A percentile compares a stretch with the other conserved stretches of the same genome.
phyloP scores from a whole-genome alignment of 2,888 invertebrate genomes.

The Conchocele bisecta region DNA sequence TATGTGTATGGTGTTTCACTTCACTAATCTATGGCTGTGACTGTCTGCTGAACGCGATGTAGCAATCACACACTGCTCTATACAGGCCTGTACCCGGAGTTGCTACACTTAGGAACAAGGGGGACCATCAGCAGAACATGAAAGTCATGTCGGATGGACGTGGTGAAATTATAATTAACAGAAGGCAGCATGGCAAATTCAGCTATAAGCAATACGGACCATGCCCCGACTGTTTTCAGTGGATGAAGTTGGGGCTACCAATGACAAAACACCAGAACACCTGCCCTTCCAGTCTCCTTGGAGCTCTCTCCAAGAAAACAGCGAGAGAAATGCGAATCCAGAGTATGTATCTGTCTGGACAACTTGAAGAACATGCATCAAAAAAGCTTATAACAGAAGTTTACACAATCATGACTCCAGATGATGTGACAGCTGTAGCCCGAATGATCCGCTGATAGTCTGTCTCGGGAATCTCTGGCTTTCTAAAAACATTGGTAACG shows the following conservation, averaged over 20 bases:
- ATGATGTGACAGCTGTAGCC: not conserved
- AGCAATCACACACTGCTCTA: no score
- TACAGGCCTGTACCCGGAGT: no score
- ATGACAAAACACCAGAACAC: not conserved
- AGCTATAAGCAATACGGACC: not conserved
- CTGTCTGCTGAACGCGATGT: no score
- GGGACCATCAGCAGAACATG: not conserved
- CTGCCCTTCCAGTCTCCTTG: no score
- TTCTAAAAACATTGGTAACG: not conserved
- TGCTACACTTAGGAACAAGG: not conserved
- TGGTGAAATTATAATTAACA: not conserved
- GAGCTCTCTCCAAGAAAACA: not conserved
- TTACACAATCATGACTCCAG: not conserved
- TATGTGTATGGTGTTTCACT: no score
- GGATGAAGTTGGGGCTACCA: not conserved
- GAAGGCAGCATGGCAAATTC: not conserved
- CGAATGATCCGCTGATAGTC: not conserved
- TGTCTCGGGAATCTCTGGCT: not conserved
- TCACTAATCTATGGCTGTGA: no score
- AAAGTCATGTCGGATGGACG: not conserved
- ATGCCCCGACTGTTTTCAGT: not conserved
- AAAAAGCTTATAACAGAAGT: not conserved
- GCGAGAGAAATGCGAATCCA: no score
- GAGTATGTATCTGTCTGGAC: no score
- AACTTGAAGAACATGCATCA: no score